These are phyloP conservation scores for Lithophane socia DNA, from an alignment of 2,888 invertebrate genomes.

Conservation along the genomic window DNA sequence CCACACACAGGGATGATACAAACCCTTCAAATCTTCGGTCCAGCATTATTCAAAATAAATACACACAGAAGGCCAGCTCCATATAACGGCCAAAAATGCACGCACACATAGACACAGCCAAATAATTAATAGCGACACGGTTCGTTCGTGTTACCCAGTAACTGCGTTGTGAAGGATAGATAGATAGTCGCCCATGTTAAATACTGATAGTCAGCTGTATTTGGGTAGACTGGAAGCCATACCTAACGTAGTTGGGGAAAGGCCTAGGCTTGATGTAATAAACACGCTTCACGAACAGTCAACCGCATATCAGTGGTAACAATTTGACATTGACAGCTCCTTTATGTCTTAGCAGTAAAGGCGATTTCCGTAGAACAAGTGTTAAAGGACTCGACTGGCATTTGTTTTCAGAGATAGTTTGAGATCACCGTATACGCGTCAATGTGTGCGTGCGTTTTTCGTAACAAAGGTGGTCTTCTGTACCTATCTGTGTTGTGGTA, in stretches of 20 bases:
- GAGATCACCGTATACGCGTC: not conserved
- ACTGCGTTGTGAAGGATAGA: not conserved
- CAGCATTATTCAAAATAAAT: not conserved
- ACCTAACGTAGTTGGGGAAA: not conserved
- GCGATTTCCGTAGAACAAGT: not conserved
- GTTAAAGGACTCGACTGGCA: not conserved
- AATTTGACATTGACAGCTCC: not conserved
- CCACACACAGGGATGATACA: conserved; percentile 31
- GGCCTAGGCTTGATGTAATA: not conserved
- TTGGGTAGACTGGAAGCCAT: not conserved
- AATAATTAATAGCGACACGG: not conserved
- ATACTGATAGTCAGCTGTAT: not conserved
- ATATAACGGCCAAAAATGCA: rapidly evolving
- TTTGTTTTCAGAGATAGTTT: not conserved
- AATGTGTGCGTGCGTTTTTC: not conserved
- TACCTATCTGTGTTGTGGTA: not conserved
- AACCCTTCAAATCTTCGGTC: conserved; percentile 40
- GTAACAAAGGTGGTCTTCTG: not conserved
- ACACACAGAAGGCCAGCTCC: not conserved
- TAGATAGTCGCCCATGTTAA: not conserved
- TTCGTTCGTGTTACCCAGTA: not conserved
- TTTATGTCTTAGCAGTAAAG: not conserved
- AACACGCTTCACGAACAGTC: not conserved
- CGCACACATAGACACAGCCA: not conserved
- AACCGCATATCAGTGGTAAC: not conserved